Percentiles rank a stretch among this genome's conserved stretches.
phyloP scores from a whole-genome alignment of 2,113 vertebrate species.

The Stercorarius parasiticus region DNA sequence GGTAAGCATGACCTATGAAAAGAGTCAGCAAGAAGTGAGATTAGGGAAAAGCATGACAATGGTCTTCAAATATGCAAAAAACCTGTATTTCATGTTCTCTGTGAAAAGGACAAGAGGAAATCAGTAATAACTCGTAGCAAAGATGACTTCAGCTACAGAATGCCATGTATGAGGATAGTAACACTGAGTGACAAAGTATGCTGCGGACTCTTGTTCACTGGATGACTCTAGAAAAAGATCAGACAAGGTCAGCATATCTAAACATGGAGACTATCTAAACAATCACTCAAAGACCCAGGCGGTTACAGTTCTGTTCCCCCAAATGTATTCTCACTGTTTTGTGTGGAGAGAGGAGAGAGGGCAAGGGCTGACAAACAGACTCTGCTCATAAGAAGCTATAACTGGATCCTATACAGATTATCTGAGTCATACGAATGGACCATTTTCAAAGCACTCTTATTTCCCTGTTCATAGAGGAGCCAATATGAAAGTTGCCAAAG shows the following conservation, averaged over 20 bases:
- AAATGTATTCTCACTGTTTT: not conserved
- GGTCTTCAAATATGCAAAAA: not conserved
- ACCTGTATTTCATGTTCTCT: not conserved
- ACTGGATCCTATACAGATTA: not conserved
- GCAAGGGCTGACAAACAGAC: not conserved
- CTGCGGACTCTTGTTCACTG: not conserved
- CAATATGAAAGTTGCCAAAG: not conserved
- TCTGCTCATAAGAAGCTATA: not conserved
- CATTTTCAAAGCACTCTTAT: not conserved
- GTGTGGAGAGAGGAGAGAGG: not conserved
- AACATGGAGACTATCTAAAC: not conserved
- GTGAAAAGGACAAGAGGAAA: not conserved
- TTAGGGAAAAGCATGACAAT: not conserved
- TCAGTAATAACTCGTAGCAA: not conserved
- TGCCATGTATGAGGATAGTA: not conserved
- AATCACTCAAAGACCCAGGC: not conserved
- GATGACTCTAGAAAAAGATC: not conserved
- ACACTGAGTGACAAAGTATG: not conserved
- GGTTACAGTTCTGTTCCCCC: not conserved
- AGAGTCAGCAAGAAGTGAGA: not conserved
- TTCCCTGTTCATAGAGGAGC: not conserved
- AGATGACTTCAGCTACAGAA: not conserved
- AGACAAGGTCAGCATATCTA: not conserved
- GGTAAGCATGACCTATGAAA: not conserved
- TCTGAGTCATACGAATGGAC: not conserved